These are phyloP conservation scores for Coluber constrictor DNA, from an alignment of 2,797 vertebrate species.

Conservation along the genomic window DNA sequence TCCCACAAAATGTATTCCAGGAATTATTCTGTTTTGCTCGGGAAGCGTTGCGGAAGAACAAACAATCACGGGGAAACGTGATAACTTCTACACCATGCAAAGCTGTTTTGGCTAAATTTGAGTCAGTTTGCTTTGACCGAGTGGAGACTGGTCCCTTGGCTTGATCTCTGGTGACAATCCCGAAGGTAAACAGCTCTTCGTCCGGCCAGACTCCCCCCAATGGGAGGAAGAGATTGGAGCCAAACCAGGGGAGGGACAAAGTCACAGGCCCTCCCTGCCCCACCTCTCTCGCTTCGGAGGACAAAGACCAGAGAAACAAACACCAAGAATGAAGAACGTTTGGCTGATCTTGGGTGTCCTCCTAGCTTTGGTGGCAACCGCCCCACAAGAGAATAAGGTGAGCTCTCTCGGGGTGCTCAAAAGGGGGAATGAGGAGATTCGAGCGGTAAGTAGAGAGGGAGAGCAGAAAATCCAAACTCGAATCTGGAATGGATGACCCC, in stretches of 20 bases:
- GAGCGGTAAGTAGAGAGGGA: background rate
- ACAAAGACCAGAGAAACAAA: background rate
- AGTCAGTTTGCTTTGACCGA: background rate
- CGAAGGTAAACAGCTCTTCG: background rate
- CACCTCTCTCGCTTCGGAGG: background rate
- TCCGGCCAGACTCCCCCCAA: background rate
- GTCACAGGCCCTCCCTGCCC: background rate
- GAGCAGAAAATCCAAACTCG: background rate
- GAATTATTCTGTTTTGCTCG: too few relatives aligned
- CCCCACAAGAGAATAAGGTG: background rate
- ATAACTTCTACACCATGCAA: too few relatives aligned
- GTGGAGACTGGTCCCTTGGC: rapidly evolving
- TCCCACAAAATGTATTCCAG: too few relatives aligned
- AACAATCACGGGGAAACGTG: too few relatives aligned
- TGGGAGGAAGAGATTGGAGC: background rate
- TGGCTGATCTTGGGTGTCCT: background rate
- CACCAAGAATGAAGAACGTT: background rate
- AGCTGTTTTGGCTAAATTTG: too few relatives aligned
- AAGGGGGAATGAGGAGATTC: background rate
- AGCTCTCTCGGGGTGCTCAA: background rate
- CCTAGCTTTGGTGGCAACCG: background rate
- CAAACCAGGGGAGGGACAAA: background rate
- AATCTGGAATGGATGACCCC: background rate
- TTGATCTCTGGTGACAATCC: background rate
- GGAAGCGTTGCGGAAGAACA: too few relatives aligned